Evolutionary conservation across 2,888 invertebrate species (phyloP).

Genomic region (Xylota sylvarum): DNA sequence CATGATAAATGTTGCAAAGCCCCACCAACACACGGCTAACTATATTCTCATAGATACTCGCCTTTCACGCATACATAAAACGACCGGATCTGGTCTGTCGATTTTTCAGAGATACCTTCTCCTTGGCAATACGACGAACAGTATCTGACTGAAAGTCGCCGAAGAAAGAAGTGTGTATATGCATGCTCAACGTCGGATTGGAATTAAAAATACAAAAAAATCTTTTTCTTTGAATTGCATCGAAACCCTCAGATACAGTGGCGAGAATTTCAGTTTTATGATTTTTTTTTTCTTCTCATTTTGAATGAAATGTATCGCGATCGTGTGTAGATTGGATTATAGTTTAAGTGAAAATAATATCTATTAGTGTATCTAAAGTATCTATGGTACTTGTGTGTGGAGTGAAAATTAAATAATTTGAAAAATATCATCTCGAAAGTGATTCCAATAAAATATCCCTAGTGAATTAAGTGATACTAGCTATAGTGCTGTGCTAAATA

Average conservation of each 20-base stretch:
- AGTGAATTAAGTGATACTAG: conserved; percentile 7
- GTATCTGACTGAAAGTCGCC: conserved; percentile 80
- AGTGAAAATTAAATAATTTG: conserved; percentile 29
- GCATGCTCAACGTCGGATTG: conserved; percentile 69
- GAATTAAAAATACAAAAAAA: conserved; percentile 52
- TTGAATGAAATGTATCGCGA: not conserved
- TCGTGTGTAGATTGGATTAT: conserved; percentile 34
- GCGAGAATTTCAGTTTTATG: not conserved
- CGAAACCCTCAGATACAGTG: conserved; percentile 15
- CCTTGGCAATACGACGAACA: conserved; percentile 77
- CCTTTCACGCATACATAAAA: conserved; percentile 40
- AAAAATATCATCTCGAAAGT: conserved; percentile 7
- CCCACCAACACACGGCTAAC: conserved; percentile 9
- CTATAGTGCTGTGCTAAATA: conserved; percentile 28
- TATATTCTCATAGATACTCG: conserved; percentile 39
- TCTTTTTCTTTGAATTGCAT: conserved; percentile 28
- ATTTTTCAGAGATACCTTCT: conserved; percentile 70
- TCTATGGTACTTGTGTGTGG: conserved; percentile 49
- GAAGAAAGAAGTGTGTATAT: conserved; percentile 77
- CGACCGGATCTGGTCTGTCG: conserved; percentile 63
- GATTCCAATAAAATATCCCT: not conserved
- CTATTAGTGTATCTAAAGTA: conserved; percentile 38
- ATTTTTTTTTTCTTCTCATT: not conserved
- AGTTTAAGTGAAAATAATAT: conserved; percentile 23
- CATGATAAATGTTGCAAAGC: conserved; percentile 62